Percentiles rank a stretch among this genome's conserved stretches.
Conservation (phyloP, 2,797 vertebrate species). For the Fistularia commersonii region DNA sequence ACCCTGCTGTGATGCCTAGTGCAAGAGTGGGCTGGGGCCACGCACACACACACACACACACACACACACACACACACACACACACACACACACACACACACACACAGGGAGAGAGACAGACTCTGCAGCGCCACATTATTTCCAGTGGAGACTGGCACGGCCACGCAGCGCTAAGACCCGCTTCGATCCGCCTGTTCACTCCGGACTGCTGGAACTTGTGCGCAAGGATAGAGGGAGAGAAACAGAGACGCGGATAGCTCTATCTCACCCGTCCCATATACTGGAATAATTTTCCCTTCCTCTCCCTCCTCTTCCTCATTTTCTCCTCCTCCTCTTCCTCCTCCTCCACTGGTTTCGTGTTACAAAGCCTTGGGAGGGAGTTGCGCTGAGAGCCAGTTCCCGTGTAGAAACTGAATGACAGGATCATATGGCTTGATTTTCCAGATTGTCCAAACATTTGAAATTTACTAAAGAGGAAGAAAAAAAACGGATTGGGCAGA, state of each 20-base stretch:
- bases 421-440: slow-evolving; percentile 67
- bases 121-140: too few species aligned
- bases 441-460: slow-evolving; percentile 32
- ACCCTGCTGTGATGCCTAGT: slow-evolving; percentile 60
- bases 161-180: slow-evolving; percentile 56
- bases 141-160: slow-evolving; percentile 48
- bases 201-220: slow-evolving; percentile 54
- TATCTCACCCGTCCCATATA: slow-evolving; percentile 43
- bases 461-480: background rate
- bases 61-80: slow-evolving; percentile 15
- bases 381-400: slow-evolving; percentile 67
- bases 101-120: too few species aligned
- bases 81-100: slow-evolving; percentile 12
- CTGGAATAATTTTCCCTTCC: slow-evolving; percentile 49
- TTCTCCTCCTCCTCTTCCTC: slow-evolving; percentile 24
- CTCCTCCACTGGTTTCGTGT: slow-evolving; percentile 67
- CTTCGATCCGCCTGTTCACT: slow-evolving; percentile 14
- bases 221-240: slow-evolving; percentile 5
- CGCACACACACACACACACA: slow-evolving; percentile 37
- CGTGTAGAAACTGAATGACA: slow-evolving; percentile 73
- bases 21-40: slow-evolving; percentile 57
- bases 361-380: slow-evolving; percentile 73
- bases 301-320: slow-evolving; percentile 11
- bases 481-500: slow-evolving; percentile 13
- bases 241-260: slow-evolving; percentile 24